phyloP scores from a whole-genome alignment of 2,888 invertebrate species.

The Andrena camellia region DNA sequence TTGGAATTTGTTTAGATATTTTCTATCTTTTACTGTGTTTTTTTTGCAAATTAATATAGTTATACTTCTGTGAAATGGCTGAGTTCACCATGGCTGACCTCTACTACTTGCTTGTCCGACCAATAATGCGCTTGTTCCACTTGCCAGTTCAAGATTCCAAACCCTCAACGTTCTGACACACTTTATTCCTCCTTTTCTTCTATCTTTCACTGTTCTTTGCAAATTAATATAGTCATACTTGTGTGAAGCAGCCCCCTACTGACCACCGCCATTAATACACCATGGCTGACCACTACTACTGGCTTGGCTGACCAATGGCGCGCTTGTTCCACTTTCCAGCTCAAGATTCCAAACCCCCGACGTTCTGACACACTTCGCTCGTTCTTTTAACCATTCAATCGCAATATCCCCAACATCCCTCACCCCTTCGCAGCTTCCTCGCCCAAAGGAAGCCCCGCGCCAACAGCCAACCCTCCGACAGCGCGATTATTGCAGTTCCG shows the following conservation, averaged over 20 bases:
- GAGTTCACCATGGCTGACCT: background rate
- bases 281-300: background rate
- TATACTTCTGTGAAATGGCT: too few relatives aligned
- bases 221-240: too few relatives aligned
- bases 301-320: background rate
- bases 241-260: too few relatives aligned
- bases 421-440: background rate
- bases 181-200: too few relatives aligned
- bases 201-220: too few relatives aligned
- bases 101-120: background rate
- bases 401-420: conserved; percentile 29
- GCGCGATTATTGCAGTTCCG: conserved; percentile 35
- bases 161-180: background rate
- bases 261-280: too few relatives aligned
- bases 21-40: too few relatives aligned
- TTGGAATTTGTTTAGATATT: too few relatives aligned
- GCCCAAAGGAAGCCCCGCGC: background rate
- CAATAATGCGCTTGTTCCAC: background rate
- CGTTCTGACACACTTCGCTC: background rate
- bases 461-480: conserved; percentile 10
- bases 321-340: background rate
- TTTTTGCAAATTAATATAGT: too few relatives aligned
- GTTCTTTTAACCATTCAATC: background rate
- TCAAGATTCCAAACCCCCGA: background rate
- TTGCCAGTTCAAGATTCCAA: background rate